Conservation (phyloP, 2,113 vertebrate genomes). For the Trochalopteron elliotii region DNA sequence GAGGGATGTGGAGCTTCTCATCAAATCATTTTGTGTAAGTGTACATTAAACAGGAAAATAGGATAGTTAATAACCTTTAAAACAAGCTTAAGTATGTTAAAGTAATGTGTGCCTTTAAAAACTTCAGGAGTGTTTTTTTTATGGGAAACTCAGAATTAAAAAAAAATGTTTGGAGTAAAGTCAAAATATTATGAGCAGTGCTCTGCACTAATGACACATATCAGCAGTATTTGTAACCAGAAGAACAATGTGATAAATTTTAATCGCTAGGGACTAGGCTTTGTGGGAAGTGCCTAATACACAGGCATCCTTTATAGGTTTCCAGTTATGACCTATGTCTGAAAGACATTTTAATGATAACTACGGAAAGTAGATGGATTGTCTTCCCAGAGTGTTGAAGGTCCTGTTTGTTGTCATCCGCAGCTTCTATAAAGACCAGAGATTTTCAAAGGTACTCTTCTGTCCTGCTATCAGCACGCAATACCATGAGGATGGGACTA, state of each 20-base stretch:
- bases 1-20: slow-evolving; percentile 39
- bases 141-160: slow-evolving; percentile 62
- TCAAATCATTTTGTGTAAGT: slow-evolving; percentile 42
- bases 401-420: slow-evolving; percentile 83
- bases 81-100: slow-evolving; percentile 28
- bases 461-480: slow-evolving; percentile 68
- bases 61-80: slow-evolving; percentile 55
- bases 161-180: slow-evolving; percentile 72
- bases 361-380: slow-evolving; percentile 83
- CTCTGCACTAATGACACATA: slow-evolving; percentile 81
- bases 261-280: slow-evolving; percentile 75
- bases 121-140: slow-evolving; percentile 59
- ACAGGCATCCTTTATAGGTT: slow-evolving; percentile 84
- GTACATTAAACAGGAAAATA: slow-evolving; percentile 56
- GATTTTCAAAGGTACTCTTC: slow-evolving; percentile 78
- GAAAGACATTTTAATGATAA: slow-evolving; percentile 88
- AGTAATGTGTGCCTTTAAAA: slow-evolving; percentile 25
- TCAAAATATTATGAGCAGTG: slow-evolving; percentile 78
- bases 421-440: slow-evolving; percentile 78
- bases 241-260: slow-evolving; percentile 83
- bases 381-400: slow-evolving; percentile 84
- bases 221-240: slow-evolving; percentile 79
- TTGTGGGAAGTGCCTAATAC: slow-evolving; percentile 81
- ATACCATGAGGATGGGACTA: slow-evolving; percentile 74
- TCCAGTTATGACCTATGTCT: slow-evolving; percentile 85